Base-by-base conservation (phyloP, 2,888 invertebrate species). In the Drosophila tanythrix region DNA sequence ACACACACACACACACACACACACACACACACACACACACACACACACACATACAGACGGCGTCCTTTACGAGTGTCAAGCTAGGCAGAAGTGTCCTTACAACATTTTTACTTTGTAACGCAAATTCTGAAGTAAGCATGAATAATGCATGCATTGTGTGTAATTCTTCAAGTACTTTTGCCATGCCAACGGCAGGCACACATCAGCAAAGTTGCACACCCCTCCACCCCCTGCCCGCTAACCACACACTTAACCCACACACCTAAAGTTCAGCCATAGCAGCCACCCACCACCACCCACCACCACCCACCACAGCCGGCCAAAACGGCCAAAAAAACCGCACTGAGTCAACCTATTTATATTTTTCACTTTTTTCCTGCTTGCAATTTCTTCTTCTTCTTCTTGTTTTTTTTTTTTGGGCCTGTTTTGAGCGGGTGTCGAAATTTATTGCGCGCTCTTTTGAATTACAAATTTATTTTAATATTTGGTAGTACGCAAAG, bases 101-200 rank as follows among this genome's bases (percentile, higher is more conserved):
- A 83, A 75, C 84, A 88, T 85, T 85, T 85, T 85, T 85, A 85
- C 84, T 85, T 85, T 85, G 84, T 85, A 88, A 88, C 88, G 88
- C 84, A 88, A 85, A 88, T 85, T 85, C 88, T 85, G 88, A 88
- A 85, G 84, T 88, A 88, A 88, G 88, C 88, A 85, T 85, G 84
- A 85, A 85, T 85, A 85, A 85, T 85, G 84, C 84, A 88, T 85
- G 82, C 88, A 88, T 88, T 88, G 84, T 85, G 83, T 88, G 84
- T 88, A 88, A 85, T 85, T 88, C 86, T 83, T 85, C 86, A 85
- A 85, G 84, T 88, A 85, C 88, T 88, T 88, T 85, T 79, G 82
- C 87, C 88, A 73, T 82, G 83, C 83, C 88, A 81, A 71, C 84
- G 85, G 85, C 85, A 84, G 81, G 83, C 84, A 74, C 81, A 84